Evolutionary conservation across 2,797 vertebrate species (phyloP), one percentile per base, ranked within the genome.

Genomic region (Crossoptilon crossoptilon): DNA sequence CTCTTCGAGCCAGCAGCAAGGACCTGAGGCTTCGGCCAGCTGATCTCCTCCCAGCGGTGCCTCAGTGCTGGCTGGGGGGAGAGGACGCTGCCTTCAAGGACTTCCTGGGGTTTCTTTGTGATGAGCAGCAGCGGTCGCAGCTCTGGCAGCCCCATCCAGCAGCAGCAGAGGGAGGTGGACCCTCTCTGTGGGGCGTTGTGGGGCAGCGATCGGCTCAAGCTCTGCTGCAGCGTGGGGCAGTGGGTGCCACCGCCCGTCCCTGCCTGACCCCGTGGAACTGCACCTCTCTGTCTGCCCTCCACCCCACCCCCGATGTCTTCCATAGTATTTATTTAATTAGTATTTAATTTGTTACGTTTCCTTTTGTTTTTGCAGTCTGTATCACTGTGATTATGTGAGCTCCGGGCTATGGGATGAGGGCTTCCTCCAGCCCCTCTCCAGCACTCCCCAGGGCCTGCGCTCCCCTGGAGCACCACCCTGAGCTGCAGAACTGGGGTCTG

Each of bases 281-380:
- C 97, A 86, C 97, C 97, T 97, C 92, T 96, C 94, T 86, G 66
- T 88, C 62, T 55, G 82, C 88, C 92, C 91, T 85, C 87, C 89
- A 92, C 37, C 39, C 62, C 37, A 19, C 84, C 72, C 97, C 97
- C 94, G 1, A 90, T 69, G 97, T 97, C 97, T 98, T 97, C 97
- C 97, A 97, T 97, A 97, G 97, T 98, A 98, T 98, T 98, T 98
- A 98, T 98, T 98, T 98, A 97, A 98, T 98, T 98, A 97, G 97
- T 98, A 98, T 98, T 98, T 98, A 98, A 98, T 98, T 98, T 98
- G 97, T 98, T 96, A 97, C 93, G 96, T 97, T 97, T 96, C 96
- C 95, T 97, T 95, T 90, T 87, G 97, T 96, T 96, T 97, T 97
- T 96, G 92, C 96, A 97, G 97, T 98, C 97, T 98, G 97, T 97